Base-by-base conservation (phyloP, 2,888 invertebrate species). In the Orchesellides sinensis region DNA sequence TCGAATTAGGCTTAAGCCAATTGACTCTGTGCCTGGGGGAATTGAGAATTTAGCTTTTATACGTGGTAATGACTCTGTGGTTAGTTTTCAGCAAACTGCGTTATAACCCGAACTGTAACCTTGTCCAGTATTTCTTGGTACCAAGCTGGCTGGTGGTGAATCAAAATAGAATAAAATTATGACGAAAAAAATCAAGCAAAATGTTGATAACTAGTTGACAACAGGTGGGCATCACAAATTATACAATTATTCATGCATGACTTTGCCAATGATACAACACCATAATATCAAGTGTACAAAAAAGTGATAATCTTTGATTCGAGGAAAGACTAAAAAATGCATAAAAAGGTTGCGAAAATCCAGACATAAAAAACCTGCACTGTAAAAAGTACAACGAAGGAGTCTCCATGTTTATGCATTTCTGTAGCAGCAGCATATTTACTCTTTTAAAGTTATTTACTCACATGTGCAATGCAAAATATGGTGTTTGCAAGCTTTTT, bases 41-140 rank as follows among this genome's bases (percentile, higher is more conserved):
- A 68, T 85, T 63, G 87, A 86, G 63, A 87, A 87, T 79, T 52
- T 85, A 17, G 87, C 83, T 19, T 84, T 82, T 69, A 12, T 79
- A 0, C 54, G 70, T 45, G 81, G 70, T 29, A 72, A 84, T 52
- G 81, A 68, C 25, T 83, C 83, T 17, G 73, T 74, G 14, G 66
- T 69, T 52, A 81, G 81, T 59, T 81, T 81, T 61, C 81, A 81
- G 63, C 81, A 81, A 81, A 81, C 81, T 61, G 25, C 81, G 21
- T 32, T 80, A 14, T 80, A 73, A 49, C n/a, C n/a, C n/a, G n/a
- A n/a, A n/a, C n/a, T n/a, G n/a, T n/a, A 29, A 21, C 32, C 47
- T 47, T n/a, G 35, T 12, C 5, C 47, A 47, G n/a, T 14, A 47
- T 14, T 47, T 35, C 10, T 47, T 47, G 23, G 19, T n/a, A 17